Base-by-base conservation (phyloP, 2,888 invertebrate species). In the Eubasilissa splendida region DNA sequence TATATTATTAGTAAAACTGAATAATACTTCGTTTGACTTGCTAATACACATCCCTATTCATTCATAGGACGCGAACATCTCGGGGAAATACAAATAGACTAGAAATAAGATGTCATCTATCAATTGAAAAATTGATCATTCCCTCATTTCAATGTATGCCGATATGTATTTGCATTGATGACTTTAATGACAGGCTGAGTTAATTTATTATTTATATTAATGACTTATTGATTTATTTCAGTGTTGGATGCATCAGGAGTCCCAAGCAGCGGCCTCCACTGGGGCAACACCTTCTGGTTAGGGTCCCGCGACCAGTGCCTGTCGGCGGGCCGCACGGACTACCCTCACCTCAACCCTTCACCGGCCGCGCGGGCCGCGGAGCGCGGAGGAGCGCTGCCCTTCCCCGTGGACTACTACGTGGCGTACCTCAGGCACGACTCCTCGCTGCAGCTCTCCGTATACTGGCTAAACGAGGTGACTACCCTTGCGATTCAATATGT, bases 221-320 rank as follows among this genome's bases (percentile, higher is more conserved):
- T 22, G 22, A 1, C 22, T 22, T 22, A 22, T 22, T 22, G 22
- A 22, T 22, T 73, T 54, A n/a, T 79, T 65, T 12, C 83, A 89
- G 93, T 91, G 84, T 85, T 93, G 58, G 93, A 93, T 85, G 88
- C 92, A 4, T 92, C 92, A 78, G 93, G 92, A 9, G 86, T 86
- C 12, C 91, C 91, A 4, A 88, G 87, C 1, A 85, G 91, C 0
- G 92, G 92, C 4, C 92, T 93, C 84, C 85, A 92, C 0, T 91
- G 91, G 83, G 93, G 93, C 0, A 91, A 92, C 83, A 93, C 92
- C 86, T 90, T 89, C 75, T 93, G 93, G 93, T 84, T 92, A 54
- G 93, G 93, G n/a, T 89, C 90, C 31, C 88, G 87, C 56, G 87
- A 87, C 59, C 90, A 91, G 22, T 93, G 93, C 84, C 84, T 86